Conservation (phyloP, 92 coral and sea anemone species). For the Muricea muricata region DNA sequence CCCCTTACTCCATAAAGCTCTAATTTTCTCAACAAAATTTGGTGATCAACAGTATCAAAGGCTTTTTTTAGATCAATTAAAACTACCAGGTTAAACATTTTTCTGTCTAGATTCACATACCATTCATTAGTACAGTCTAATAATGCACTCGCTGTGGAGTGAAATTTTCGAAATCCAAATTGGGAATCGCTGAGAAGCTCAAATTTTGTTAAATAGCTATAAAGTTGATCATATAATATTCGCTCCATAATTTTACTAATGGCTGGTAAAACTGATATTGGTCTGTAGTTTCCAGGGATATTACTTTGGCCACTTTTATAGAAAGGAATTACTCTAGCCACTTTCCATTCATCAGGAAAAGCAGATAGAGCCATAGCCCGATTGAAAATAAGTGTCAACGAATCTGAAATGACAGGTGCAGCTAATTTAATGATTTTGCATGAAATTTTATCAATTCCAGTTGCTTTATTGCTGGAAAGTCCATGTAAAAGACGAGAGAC, state of each 20-base stretch:
- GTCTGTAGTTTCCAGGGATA: conserved; percentile 46
- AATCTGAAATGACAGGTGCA: conserved; percentile 59
- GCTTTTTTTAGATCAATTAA: no score
- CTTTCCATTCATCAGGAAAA: conserved; percentile 63
- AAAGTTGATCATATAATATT: conserved; percentile 41
- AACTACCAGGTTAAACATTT: not conserved
- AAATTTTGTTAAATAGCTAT: conserved; percentile 23
- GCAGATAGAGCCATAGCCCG: conserved; percentile 25
- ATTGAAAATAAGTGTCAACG: conserved; percentile 58
- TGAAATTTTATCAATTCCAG: conserved; percentile 63
- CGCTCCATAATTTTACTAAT: conserved; percentile 57
- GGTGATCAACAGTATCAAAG: no score
- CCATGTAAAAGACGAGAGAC: not conserved
- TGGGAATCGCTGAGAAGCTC: conserved; percentile 33
- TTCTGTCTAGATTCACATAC: not conserved
- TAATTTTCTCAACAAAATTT: no score
- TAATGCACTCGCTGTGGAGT: conserved; percentile 51
- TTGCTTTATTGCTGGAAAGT: conserved; percentile 52
- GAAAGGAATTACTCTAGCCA: conserved; percentile 54
- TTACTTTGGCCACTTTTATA: conserved; percentile 38
- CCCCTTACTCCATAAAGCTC: no score
- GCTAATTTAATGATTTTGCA: conserved; percentile 56
- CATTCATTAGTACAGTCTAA: conserved; percentile 34
- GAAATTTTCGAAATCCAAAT: conserved; percentile 53
- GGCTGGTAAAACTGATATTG: conserved; percentile 46